Evolutionary conservation across 2,888 invertebrate species (phyloP), one percentile per base, ranked within the genome.

Genomic region (Spisula subtruncata): DNA sequence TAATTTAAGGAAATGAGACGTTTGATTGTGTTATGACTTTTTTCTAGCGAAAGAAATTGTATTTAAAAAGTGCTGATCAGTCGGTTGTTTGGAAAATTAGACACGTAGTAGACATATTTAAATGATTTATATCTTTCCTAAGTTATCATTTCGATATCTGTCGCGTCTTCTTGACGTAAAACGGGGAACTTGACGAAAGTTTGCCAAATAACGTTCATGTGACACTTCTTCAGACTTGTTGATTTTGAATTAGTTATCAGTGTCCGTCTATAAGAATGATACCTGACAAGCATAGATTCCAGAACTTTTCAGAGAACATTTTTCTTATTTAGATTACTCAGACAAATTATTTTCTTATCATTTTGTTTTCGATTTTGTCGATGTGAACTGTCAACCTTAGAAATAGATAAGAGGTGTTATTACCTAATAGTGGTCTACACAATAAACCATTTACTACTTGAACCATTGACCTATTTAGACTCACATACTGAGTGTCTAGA

Each of bases 1-100:
- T 10, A 25, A 66, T n/a, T 66, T 66, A 10, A n/a, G 10, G 10
- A 0, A 66, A 66, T 2, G 60, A 66, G 25, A 66, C 60, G 25
- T 25, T 25, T n/a, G 2, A 25, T n/a, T 0, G n/a, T 66, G 5
- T 10, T 25, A 66, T 10, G 25, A 66, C 0, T 6, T 66, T n/a
- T 66, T 66, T 25, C 60, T 66, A 12, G 12, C 1, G 25, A 12
- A n/a, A 66, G 25, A 66, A 66, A 66, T 25, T 66, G 2, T 25
- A 66, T 66, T 66, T 66, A 66, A 25, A 66, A 66, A 66, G n/a
- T n/a, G n/a, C 60, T 25, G 25, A 66, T 66, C 60, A 25, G 60
- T 25, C n/a, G 10, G 60, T 0, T 25, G 10, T 66, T 66, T 66
- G 60, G n/a, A n/a, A 66, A 25, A 25, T 10, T 25, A 25, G 60